Evolutionary conservation across 2,797 vertebrate species (phyloP), one percentile per base, ranked within the genome.

Genomic region (Chelmon rostratus): DNA sequence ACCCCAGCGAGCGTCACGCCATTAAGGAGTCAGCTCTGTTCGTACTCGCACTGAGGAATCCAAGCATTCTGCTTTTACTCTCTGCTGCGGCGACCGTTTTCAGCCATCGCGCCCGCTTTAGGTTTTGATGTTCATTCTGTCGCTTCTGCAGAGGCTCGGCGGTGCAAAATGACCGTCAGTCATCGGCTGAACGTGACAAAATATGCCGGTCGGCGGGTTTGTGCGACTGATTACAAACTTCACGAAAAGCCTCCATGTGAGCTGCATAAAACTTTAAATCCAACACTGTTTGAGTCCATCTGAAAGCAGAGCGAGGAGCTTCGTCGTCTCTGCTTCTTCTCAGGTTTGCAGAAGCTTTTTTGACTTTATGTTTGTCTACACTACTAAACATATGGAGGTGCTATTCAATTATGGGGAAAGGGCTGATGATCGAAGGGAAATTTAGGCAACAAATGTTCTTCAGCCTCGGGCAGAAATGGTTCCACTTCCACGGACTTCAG

Each of bases 1-100:
- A 79, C 64, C 74, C 69, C 35, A 4, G 59, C 28, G 28, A 74
- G 65, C 15, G 13, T 15, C 6, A 4, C 23, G 15, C 23, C 28
- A 18, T 13, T 47, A 54, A 47, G 64, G 63, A 82, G 68, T 38
- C 61, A 0, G 23, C 50, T 54, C 70, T 9, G 25, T 23, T 83
- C 68, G 0, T 0, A 37, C 35, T 47, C 5, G 33, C 65, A 40
- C 28, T 11, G 35, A 46, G 7, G 25, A 76, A 44, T 73, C 63
- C 21, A 35, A 77, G 63, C 47, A n/a, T 62, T 54, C 13, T 6
- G 15, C 74, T 28, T 54, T 13, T 6, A 15, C 74, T 28, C 25
- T 77, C 58, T 46, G 19, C 5, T 1, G 23, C 7, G 73, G 33
- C 11, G 37, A 5, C 31, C 28, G 61, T 12, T 25, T 62, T 42